Evolutionary conservation across 1,140 invertebrate genomes (phyloP), one percentile per base, ranked within the genome.

Genomic region (Drosophila sucinea): DNA sequence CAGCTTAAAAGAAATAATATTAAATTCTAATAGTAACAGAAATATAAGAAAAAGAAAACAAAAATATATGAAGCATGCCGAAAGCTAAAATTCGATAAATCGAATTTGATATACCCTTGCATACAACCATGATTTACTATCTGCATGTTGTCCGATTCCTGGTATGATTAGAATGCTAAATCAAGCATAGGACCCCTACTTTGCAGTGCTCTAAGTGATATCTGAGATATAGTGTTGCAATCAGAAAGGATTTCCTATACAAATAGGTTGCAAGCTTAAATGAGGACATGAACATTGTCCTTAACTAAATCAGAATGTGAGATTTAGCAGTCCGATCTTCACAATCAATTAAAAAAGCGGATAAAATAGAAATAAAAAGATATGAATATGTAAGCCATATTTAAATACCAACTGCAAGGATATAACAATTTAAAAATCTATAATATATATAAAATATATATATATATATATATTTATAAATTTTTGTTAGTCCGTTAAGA

Each of bases 401-500:
- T 17, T 17, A 17, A 17, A 23, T 44, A 47, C 17, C 6, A 4
- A 3, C 6, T 51, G 44, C 44, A 51, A 51, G 44, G 44, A 23
- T 51, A 51, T 51, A 51, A 27, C 1, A 27, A 51, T 10, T 27
- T 3, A 35, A 65, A 71, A 77, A 70, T 70, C 55, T 51, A 56
- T 51, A 57, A 57, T 23, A 64, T 62, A 56, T 54, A 70, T 38
- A 38, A 7, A 40, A 41, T 61, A 58, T 60, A 60, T 70, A 70
- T 62, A 61, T 51, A 68, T 66, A 55, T 71, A 76, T 62, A 71
- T 61, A 75, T 44, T 33, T 72, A 70, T 77, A 75, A 76, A 80
- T 74, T 74, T 68, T 72, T 85, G 73, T 84, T 78, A 75, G 81
- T 84, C 81, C 77, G 30, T 35, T 35, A 25, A 55, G 10, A 33